phyloP scores from a whole-genome alignment of 1,140 invertebrate genomes.

The Halyomorpha halys region DNA sequence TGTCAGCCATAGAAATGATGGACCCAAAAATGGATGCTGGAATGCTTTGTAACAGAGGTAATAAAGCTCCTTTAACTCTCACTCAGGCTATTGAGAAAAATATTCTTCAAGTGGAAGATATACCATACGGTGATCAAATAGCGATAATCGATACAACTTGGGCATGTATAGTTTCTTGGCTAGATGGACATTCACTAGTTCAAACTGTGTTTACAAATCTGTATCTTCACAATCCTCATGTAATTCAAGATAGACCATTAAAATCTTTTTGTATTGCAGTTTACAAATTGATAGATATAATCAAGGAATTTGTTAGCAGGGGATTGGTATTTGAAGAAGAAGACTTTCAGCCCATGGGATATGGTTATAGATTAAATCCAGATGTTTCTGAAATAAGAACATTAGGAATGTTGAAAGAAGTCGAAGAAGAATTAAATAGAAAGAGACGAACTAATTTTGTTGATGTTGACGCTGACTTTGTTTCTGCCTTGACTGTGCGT shows the following conservation, averaged over 20 bases:
- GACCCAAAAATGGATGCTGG: conserved; percentile 99
- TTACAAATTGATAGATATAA: conserved; percentile 82
- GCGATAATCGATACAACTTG: conserved; percentile 90
- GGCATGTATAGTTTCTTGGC: conserved; percentile 85
- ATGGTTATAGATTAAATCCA: conserved; percentile 76
- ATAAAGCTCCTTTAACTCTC: conserved; percentile 76
- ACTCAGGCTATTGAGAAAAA: conserved; percentile 71
- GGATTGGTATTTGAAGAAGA: conserved; percentile 88
- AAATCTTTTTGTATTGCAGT: conserved; percentile 79
- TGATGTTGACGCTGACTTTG: not conserved
- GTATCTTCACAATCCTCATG: conserved; percentile 82
- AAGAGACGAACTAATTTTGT: conserved; percentile 18
- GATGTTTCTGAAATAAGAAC: conserved; percentile 75
- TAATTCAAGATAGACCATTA: conserved; percentile 72
- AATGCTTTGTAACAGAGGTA: conserved; percentile 86
- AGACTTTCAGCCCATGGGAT: conserved; percentile 88
- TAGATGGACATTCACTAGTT: conserved; percentile 89
- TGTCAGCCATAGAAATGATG: conserved; percentile 99
- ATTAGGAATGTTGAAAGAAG: conserved; percentile 73
- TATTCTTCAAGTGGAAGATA: conserved; percentile 65
- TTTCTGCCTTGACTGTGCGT: conserved; percentile 51
- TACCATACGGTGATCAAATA: conserved; percentile 59
- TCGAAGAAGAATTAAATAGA: conserved; percentile 70
- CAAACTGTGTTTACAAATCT: conserved; percentile 96
- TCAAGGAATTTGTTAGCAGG: conserved; percentile 78